These are phyloP conservation scores for Prunella strophiata DNA, from an alignment of 2,797 vertebrate species.

Conservation along the genomic window DNA sequence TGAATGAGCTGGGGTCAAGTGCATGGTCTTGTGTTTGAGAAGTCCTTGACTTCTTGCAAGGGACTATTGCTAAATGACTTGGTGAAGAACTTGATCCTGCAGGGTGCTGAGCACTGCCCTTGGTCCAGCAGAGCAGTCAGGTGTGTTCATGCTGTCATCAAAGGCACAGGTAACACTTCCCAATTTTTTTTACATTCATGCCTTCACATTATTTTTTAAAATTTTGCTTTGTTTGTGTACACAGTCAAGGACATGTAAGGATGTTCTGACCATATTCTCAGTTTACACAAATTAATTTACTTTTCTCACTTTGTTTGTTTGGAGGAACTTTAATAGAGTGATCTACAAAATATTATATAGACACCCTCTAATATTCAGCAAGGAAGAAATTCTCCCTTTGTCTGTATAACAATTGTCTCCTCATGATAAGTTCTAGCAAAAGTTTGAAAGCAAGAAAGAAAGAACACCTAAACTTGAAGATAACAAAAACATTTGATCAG, in stretches of 20 bases:
- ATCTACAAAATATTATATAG: neutral
- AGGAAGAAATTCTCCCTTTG: neutral
- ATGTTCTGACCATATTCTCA: neutral
- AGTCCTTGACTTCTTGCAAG: conserved; percentile 1
- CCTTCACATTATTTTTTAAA: neutral
- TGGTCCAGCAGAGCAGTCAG: neutral
- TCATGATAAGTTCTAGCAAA: neutral
- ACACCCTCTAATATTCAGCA: neutral
- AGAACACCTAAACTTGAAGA: neutral
- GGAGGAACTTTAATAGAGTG: neutral
- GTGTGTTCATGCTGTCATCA: neutral
- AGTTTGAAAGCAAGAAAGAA: neutral
- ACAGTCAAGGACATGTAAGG: neutral
- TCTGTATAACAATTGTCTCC: fast-evolving
- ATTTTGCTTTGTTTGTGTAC: neutral
- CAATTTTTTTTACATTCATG: neutral
- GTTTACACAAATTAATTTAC: neutral
- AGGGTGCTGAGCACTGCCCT: neutral
- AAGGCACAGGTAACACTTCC: neutral
- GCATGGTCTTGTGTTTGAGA: neutral
- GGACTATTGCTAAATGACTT: neutral
- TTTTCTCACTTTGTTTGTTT: neutral
- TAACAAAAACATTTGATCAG: neutral
- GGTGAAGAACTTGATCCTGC: neutral
- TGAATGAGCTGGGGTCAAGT: neutral